phyloP scores from a whole-genome alignment of 2,113 vertebrate species.

The Sorex fumeus region DNA sequence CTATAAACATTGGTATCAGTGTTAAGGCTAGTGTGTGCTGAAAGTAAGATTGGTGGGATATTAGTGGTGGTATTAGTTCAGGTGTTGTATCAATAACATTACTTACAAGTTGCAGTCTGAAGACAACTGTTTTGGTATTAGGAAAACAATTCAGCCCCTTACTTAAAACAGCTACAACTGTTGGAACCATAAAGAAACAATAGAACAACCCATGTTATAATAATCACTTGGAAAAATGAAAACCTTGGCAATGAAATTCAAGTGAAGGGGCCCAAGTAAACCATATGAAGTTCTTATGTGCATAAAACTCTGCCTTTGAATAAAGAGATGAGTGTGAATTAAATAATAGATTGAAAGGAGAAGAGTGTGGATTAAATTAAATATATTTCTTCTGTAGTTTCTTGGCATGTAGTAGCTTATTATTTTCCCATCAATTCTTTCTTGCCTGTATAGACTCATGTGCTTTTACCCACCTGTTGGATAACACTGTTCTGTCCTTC shows the following conservation, averaged over 20 bases:
- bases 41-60: neutral
- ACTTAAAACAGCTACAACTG: neutral
- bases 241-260: neutral
- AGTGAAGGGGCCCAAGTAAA: neutral
- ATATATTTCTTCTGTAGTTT: neutral
- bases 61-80: neutral
- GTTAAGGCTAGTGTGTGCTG: neutral
- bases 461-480: neutral
- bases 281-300: neutral
- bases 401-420: neutral
- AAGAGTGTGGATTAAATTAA: neutral
- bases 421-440: neutral
- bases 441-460: neutral
- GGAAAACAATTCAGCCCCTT: neutral
- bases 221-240: constrained; percentile 8
- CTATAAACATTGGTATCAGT: neutral
- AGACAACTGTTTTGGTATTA: neutral
- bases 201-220: neutral
- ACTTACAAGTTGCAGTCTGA: neutral
- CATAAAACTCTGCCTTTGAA: neutral
- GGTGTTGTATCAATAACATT: too few species aligned
- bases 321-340: neutral
- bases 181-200: neutral
- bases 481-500: too few species aligned
- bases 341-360: constrained; percentile 16